These are phyloP conservation scores for Spondyliosoma cantharus DNA, from an alignment of 2,797 vertebrate genomes.

Conservation along the genomic window DNA sequence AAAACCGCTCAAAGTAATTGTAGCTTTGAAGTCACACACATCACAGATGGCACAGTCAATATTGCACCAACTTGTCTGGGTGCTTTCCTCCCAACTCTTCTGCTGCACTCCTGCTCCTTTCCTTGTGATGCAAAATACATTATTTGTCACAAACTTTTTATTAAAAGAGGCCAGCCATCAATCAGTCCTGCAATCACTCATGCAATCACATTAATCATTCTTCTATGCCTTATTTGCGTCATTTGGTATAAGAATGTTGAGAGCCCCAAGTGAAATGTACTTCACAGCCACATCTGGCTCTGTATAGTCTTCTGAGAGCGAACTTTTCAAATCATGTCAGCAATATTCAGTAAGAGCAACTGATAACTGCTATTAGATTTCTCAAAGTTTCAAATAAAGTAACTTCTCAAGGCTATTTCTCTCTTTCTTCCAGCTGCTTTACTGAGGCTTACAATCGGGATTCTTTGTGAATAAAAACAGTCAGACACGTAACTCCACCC, in stretches of 20 bases:
- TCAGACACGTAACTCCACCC: neutral
- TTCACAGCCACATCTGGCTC: slow-evolving; percentile 66
- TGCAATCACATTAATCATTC: slow-evolving; percentile 82
- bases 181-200: slow-evolving; percentile 78
- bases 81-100: slow-evolving; percentile 75
- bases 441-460: slow-evolving; percentile 20
- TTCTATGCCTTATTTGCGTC: slow-evolving; percentile 76
- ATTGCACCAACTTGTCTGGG: slow-evolving; percentile 82
- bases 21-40: slow-evolving; percentile 85
- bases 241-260: slow-evolving; percentile 68
- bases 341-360: slow-evolving; percentile 66
- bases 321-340: slow-evolving; percentile 69
- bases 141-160: slow-evolving; percentile 78
- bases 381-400: slow-evolving; percentile 66
- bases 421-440: slow-evolving; percentile 36
- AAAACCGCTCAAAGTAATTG: slow-evolving; percentile 85
- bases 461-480: slow-evolving; percentile 41
- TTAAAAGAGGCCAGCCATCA: slow-evolving; percentile 81
- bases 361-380: slow-evolving; percentile 73
- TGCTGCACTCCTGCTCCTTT: slow-evolving; percentile 53
- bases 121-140: slow-evolving; percentile 69
- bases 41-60: slow-evolving; percentile 83
- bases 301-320: slow-evolving; percentile 68
- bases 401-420: slow-evolving; percentile 67
- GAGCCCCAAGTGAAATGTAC: slow-evolving; percentile 72